Evolutionary conservation across 2,797 vertebrate genomes (phyloP).

Genomic region (Trachops cirrhosus): DNA sequence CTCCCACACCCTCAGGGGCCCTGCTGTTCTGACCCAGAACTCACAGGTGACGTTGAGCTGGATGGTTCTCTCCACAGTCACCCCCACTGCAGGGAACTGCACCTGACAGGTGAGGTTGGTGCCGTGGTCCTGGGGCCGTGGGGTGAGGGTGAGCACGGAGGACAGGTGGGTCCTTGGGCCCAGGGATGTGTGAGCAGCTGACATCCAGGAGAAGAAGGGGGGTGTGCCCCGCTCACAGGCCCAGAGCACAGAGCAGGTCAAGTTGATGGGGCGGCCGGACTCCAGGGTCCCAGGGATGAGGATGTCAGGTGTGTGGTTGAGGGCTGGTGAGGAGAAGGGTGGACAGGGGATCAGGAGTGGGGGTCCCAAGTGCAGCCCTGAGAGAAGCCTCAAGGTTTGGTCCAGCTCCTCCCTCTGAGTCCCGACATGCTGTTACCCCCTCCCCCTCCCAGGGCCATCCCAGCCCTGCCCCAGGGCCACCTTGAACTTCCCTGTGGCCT

Average conservation of each 20-base stretch:
- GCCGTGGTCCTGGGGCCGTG: background rate
- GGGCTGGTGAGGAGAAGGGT: background rate
- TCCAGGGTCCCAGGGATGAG: fast-evolving
- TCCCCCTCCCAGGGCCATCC: fast-evolving
- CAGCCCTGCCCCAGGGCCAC: fast-evolving
- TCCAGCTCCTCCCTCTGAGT: background rate
- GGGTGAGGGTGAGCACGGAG: background rate
- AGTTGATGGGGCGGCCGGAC: fast-evolving
- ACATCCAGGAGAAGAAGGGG: background rate
- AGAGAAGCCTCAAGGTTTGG: background rate
- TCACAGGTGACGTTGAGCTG: background rate
- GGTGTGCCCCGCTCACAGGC: background rate
- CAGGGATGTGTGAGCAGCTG: background rate
- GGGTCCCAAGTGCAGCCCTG: fast-evolving
- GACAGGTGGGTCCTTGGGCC: background rate
- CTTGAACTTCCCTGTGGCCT: fast-evolving
- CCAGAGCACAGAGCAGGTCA: too few species aligned
- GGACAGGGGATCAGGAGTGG: background rate
- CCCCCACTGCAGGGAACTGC: fast-evolving
- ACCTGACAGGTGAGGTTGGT: background rate
- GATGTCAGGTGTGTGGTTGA: background rate
- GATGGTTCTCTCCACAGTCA: background rate
- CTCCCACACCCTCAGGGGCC: fast-evolving
- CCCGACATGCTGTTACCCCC: too few species aligned
- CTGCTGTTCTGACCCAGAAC: fast-evolving